phyloP scores from a whole-genome alignment of 1,140 invertebrate species.

The Thrips palmi region DNA sequence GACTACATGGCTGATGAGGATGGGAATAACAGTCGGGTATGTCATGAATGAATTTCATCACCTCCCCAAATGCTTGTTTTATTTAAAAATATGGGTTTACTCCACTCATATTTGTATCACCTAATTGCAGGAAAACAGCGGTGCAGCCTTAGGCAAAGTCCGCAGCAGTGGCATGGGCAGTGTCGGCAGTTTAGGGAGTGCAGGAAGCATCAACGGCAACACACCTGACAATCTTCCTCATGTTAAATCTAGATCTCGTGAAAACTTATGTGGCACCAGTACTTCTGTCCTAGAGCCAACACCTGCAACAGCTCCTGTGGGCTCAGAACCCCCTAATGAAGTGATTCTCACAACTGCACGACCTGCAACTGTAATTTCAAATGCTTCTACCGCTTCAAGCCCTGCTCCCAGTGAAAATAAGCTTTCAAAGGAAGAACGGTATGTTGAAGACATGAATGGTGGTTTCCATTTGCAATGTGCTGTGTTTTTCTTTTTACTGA shows the following conservation, averaged over 20 bases:
- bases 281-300: slow-evolving; percentile 20
- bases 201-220: no score
- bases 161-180: no score
- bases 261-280: slow-evolving; percentile 30
- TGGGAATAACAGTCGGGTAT: no score
- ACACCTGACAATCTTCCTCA: no score
- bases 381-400: slow-evolving; percentile 38
- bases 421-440: slow-evolving; percentile 37
- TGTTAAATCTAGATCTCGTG: slow-evolving; percentile 28
- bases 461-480: not conserved
- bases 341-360: slow-evolving; percentile 51
- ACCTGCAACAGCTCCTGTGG: slow-evolving; percentile 17
- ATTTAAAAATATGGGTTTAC: no score
- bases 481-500: not conserved
- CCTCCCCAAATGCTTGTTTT: no score
- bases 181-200: no score
- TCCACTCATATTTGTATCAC: no score
- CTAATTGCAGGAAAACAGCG: no score
- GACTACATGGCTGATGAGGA: slow-evolving; percentile 41
- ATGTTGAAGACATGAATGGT: slow-evolving; percentile 11
- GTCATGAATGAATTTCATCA: no score
- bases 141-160: no score
- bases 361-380: slow-evolving; percentile 51
- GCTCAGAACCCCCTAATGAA: slow-evolving; percentile 24
- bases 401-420: slow-evolving; percentile 37